Evolutionary conservation across 2,888 invertebrate species (phyloP).

Genomic region (Andrena praecox): DNA sequence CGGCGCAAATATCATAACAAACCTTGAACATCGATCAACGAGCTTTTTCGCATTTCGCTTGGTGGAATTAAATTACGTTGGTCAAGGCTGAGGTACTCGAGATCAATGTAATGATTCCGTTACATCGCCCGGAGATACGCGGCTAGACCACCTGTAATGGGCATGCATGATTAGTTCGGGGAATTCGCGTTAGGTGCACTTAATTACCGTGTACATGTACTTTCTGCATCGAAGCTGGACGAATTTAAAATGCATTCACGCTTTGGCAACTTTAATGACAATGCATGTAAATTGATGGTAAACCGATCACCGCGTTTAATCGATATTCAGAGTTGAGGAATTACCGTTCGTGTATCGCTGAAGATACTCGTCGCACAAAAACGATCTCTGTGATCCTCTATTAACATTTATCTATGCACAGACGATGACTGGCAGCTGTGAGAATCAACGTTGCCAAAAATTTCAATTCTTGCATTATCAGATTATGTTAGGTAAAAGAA

Average conservation of each 20-base stretch:
- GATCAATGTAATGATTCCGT: conserved; percentile 31
- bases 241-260: conserved; percentile 32
- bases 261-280: conserved; percentile 15
- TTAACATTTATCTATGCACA: neutral
- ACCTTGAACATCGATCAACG: neutral
- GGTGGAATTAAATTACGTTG: conserved; percentile 10
- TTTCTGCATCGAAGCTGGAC: neutral
- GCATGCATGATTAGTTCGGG: conserved; percentile 48
- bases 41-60: neutral
- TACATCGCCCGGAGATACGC: conserved; percentile 13
- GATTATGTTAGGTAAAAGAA: no score
- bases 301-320: conserved; percentile 18
- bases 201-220: conserved; percentile 23
- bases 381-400: neutral
- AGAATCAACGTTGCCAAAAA: neutral
- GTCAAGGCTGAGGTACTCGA: conserved; percentile 27
- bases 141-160: conserved; percentile 9
- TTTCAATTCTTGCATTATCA: neutral
- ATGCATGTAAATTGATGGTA: conserved; percentile 31
- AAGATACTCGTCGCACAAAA: neutral
- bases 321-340: conserved; percentile 25
- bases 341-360: neutral
- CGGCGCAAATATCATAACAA: neutral
- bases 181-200: conserved; percentile 30
- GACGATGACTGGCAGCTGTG: neutral